These are phyloP conservation scores for Parazoanthus atlanticus DNA, from an alignment of 92 coral and sea anemone species.

Conservation along the genomic window DNA sequence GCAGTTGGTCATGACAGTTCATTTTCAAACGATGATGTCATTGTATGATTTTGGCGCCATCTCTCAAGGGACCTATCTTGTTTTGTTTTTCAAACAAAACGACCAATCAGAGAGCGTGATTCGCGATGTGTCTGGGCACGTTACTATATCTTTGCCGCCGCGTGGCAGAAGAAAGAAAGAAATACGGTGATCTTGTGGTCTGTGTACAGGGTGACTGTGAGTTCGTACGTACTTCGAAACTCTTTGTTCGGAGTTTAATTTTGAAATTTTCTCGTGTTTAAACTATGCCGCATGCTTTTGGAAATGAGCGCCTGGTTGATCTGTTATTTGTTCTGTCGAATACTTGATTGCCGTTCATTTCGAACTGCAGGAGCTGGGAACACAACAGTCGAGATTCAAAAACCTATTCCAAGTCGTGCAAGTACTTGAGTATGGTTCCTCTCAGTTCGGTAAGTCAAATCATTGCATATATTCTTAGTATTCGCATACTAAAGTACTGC, in stretches of 20 bases:
- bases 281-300: background rate
- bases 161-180: background rate
- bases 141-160: background rate
- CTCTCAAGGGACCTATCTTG: conserved; percentile 37
- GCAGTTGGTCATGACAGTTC: background rate
- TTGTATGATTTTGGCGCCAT: conserved; percentile 36
- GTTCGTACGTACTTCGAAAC: background rate
- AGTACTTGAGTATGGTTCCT: background rate
- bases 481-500: background rate
- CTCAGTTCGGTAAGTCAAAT: conserved; percentile 3
- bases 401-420: background rate
- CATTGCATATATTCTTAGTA: background rate
- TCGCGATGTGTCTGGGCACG: conserved; percentile 25
- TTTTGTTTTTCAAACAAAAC: conserved; percentile 6
- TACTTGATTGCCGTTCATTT: background rate
- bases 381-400: background rate
- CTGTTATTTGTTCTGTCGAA: background rate
- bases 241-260: background rate
- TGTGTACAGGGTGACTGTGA: background rate
- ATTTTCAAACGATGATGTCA: conserved; percentile 8
- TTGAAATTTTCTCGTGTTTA: background rate
- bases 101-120: background rate
- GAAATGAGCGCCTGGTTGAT: background rate
- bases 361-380: background rate
- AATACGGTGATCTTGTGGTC: too few species aligned